Evolutionary conservation across 2,888 invertebrate genomes (phyloP), one percentile per base, ranked within the genome.

Genomic region (Microctonus hyperodae): DNA sequence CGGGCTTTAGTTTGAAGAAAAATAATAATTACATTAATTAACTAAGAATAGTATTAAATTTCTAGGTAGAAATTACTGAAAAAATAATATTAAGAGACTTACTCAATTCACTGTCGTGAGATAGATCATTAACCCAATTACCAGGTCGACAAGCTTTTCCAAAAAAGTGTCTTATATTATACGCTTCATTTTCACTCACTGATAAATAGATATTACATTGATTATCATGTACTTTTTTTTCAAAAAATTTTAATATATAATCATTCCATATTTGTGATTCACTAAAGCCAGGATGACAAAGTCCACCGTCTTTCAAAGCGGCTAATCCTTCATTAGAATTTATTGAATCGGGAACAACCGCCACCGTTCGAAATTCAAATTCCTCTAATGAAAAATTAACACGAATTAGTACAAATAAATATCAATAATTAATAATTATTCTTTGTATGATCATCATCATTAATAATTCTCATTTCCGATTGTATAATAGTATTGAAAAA

Each of bases 61-160:
- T 22, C 1, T 5, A 20, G 20, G 22, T 5, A 16, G 7, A 16
- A 11, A 22, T 64, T 13, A 70, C 23, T 23, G 10, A 7, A 70
- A n/a, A 2, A 70, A 55, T 73, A 75, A 22, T 20, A 25, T 37
- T 40, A 35, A 62, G 5, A n/a, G 16, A 84, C 88, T 87, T 83
- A 92, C 92, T 91, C 11, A 91, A 85, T 58, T 79, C 74, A 11
- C 80, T 78, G 75, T 91, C 89, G 0, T 88, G 81, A 0, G 85
- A 80, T 0, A 74, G 70, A 70, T 90, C 88, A 22, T 85, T 76
- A 3, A 88, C 87, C 92, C 92, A 92, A 0, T 83, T 78, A 0
- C 93, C 93, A 5, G 93, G 93, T 58, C 92, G 86, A 83, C 94
- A 94, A 69, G 89, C 90, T 0, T 86, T 84, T 0, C 87, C 86